A percentile compares a stretch with the other conserved stretches of the same genome.
These are phyloP conservation scores for Polypedilum pembai DNA, from an alignment of 1,140 invertebrate genomes.

Conservation along the genomic window DNA sequence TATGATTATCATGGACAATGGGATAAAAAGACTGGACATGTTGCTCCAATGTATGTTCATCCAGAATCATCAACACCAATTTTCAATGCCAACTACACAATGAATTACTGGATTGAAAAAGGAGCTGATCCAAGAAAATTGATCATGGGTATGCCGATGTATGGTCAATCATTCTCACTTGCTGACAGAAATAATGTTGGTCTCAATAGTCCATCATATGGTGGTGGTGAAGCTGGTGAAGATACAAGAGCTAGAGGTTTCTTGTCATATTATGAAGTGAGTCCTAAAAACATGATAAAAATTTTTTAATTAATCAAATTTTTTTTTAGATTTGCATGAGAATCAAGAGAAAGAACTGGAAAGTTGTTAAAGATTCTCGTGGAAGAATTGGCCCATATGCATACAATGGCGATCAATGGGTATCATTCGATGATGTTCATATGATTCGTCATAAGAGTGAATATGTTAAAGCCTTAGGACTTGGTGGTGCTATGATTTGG, in stretches of 20 bases:
- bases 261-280: conserved; percentile 71
- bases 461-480: conserved; percentile 62
- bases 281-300: neutral
- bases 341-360: conserved; percentile 58
- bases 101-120: conserved; percentile 70
- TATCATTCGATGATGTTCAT: conserved; percentile 71
- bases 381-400: conserved; percentile 70
- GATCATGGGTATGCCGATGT: conserved; percentile 74
- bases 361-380: conserved; percentile 55
- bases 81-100: conserved; percentile 80
- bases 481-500: conserved; percentile 85
- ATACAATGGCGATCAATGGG: conserved; percentile 69
- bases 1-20: conserved; percentile 83
- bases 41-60: conserved; percentile 68
- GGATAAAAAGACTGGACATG: conserved; percentile 76
- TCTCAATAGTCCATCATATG: conserved; percentile 62
- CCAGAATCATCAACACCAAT: conserved; percentile 58
- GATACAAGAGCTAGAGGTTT: conserved; percentile 74
- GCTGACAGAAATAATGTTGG: conserved; percentile 54
- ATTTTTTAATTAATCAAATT: conserved; percentile 27
- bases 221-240: conserved; percentile 69
- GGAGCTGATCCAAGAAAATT: conserved; percentile 67
- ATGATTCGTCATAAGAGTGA: conserved; percentile 65
- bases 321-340: conserved; percentile 56
- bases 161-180: conserved; percentile 77